Percentiles rank a stretch among this genome's conserved stretches.
phyloP scores from a whole-genome alignment of 2,888 invertebrate genomes.

The Cephalotes varians region DNA sequence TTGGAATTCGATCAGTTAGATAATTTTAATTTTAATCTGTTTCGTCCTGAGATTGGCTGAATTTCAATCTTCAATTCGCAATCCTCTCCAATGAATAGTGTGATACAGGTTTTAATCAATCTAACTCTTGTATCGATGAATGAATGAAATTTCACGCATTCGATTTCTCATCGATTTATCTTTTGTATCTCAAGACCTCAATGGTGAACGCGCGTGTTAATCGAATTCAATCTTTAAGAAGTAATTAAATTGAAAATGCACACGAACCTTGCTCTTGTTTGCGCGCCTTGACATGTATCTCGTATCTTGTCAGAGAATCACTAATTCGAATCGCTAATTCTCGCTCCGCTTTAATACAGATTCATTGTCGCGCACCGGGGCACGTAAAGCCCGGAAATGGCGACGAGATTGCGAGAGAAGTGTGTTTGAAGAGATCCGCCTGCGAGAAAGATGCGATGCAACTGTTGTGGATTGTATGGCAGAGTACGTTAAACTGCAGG shows the following conservation, averaged over 20 bases:
- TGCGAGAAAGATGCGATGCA: background rate
- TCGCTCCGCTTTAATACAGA: slow-evolving; percentile 35
- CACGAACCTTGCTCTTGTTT: slow-evolving; percentile 5
- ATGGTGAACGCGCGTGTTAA: slow-evolving; percentile 9
- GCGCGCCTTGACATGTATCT: background rate
- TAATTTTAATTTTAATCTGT: too few species aligned
- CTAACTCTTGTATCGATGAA: background rate
- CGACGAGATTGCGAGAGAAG: slow-evolving; percentile 39
- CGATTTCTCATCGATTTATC: background rate
- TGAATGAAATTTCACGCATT: background rate
- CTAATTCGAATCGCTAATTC: slow-evolving; percentile 39
- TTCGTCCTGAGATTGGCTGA: too few species aligned
- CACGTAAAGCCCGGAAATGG: slow-evolving; percentile 23
- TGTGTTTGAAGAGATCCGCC: slow-evolving; percentile 33
- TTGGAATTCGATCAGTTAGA: too few species aligned
- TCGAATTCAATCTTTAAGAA: slow-evolving; percentile 36
- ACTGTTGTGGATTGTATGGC: background rate
- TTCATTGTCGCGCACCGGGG: slow-evolving; percentile 13
- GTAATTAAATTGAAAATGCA: slow-evolving; percentile 40
- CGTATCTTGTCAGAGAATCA: slow-evolving; percentile 32
- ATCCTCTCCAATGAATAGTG: too few species aligned
- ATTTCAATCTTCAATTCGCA: too few species aligned
- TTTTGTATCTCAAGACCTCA: background rate
- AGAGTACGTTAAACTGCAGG: slow-evolving; percentile 15
- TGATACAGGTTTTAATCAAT: too few species aligned